Conservation (phyloP, 2,797 vertebrate genomes). For the Cyprinella venusta region DNA sequence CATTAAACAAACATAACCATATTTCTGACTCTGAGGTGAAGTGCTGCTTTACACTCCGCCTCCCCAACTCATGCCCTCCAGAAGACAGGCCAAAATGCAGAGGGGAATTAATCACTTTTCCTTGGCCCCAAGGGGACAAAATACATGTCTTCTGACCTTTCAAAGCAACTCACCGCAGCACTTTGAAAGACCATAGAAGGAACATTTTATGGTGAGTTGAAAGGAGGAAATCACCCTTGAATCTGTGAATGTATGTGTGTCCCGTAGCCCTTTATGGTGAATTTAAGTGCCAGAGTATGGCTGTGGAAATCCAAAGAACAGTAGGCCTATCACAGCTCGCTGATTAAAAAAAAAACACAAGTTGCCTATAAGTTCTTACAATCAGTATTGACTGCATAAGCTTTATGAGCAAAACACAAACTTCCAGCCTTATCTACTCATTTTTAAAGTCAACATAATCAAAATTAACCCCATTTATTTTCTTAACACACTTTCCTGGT, state of each 20-base stretch:
- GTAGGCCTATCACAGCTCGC: not conserved
- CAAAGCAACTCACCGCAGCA: constrained; percentile 34
- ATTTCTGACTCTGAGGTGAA: constrained; percentile 15
- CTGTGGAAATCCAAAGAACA: not conserved
- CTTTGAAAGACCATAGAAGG: constrained; percentile 46
- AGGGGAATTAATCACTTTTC: constrained; percentile 59
- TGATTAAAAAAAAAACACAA: not conserved
- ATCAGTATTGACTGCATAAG: not conserved
- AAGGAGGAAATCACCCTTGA: constrained; percentile 32
- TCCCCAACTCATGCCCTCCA: constrained; percentile 44
- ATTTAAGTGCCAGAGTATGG: not conserved
- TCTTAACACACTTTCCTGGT: not conserved
- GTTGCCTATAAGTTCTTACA: not conserved
- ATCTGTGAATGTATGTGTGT: constrained; percentile 23
- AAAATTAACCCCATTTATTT: too few relatives aligned
- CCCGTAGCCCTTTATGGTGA: not conserved
- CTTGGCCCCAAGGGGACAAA: constrained; percentile 40
- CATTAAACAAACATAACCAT: constrained; percentile 1
- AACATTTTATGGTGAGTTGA: constrained; percentile 46
- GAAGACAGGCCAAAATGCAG: constrained; percentile 55
- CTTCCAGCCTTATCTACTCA: too few relatives aligned
- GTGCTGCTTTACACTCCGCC: not conserved
- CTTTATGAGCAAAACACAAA: too few relatives aligned
- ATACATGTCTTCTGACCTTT: constrained; percentile 53
- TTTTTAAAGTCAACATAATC: too few relatives aligned